A percentile compares a stretch with the other conserved stretches of the same genome.
These are phyloP conservation scores for Thamnaconus septentrionalis DNA, from an alignment of 2,113 vertebrate genomes.

Conservation along the genomic window DNA sequence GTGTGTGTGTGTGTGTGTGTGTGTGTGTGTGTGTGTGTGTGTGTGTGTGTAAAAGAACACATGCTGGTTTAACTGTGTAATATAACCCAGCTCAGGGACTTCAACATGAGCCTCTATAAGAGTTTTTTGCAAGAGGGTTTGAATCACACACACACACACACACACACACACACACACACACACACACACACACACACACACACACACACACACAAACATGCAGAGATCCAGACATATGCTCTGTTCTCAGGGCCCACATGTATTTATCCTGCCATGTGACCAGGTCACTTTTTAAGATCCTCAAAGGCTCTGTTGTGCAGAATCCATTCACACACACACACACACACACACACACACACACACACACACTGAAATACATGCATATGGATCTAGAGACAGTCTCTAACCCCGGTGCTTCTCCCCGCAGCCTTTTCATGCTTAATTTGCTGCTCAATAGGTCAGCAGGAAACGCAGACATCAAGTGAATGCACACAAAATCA, in stretches of 20 bases:
- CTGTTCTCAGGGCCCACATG: slow-evolving; percentile 47
- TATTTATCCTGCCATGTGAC: slow-evolving; percentile 61
- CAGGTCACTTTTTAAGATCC: slow-evolving; percentile 41
- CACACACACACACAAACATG: slow-evolving; percentile 19
- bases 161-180: slow-evolving; percentile 13
- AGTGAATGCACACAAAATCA: slow-evolving; percentile 2
- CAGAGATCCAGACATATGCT: slow-evolving; percentile 32
- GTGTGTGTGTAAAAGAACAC: slow-evolving; percentile 26
- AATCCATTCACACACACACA: slow-evolving; percentile 4
- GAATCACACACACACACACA: slow-evolving; percentile 16
- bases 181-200: slow-evolving; percentile 18
- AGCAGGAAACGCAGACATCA: slow-evolving; percentile 57
- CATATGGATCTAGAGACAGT: slow-evolving; percentile 33
- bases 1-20: slow-evolving; percentile 24
- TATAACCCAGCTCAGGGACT: slow-evolving; percentile 50
- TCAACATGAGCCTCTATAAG: slow-evolving; percentile 43
- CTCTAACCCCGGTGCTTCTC: slow-evolving; percentile 34
- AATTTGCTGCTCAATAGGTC: slow-evolving; percentile 64
- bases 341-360: slow-evolving; percentile 21
- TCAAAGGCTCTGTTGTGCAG: slow-evolving; percentile 61
- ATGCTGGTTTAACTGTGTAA: slow-evolving; percentile 63
- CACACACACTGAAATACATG: slow-evolving; percentile 14
- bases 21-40: slow-evolving; percentile 34
- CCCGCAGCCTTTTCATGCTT: slow-evolving; percentile 48
- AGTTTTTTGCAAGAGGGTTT: slow-evolving; percentile 27